Percentiles rank a stretch among this genome's conserved stretches.
These are phyloP conservation scores for Lepus timidus DNA, from an alignment of 2,113 vertebrate genomes.

Conservation along the genomic window DNA sequence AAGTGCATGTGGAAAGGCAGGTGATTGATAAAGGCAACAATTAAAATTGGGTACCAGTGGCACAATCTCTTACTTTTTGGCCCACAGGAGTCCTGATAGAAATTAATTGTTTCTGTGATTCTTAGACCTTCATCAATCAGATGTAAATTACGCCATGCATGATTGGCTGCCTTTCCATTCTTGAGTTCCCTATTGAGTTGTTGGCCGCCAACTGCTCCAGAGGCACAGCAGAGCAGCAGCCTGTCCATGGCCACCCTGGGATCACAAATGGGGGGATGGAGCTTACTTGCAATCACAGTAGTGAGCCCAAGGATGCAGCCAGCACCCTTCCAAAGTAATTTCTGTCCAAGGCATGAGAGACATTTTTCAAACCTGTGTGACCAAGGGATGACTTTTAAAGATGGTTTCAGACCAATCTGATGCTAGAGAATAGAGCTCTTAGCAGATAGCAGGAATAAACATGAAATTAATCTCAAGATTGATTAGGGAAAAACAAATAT, in stretches of 20 bases:
- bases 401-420: conserved; percentile 39
- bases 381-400: conserved; percentile 64
- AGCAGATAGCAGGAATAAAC: conserved; percentile 31
- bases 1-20: conserved; percentile 79
- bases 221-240: conserved; percentile 80
- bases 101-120: conserved; percentile 90
- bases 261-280: conserved; percentile 70
- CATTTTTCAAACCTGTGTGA: conserved; percentile 54
- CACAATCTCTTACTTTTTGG: conserved; percentile 85
- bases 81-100: conserved; percentile 85
- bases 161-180: conserved; percentile 87
- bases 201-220: conserved; percentile 83
- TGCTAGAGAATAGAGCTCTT: background rate
- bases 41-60: conserved; percentile 82
- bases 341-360: background rate
- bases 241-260: conserved; percentile 69
- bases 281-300: conserved; percentile 69
- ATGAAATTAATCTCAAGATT: conserved; percentile 58
- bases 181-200: conserved; percentile 82
- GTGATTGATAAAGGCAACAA: conserved; percentile 87
- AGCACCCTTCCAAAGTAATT: conserved; percentile 62
- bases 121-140: conserved; percentile 90
- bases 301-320: conserved; percentile 57
- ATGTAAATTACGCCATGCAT: conserved; percentile 89
- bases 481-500: conserved; percentile 61